Percentiles rank a stretch among this genome's conserved stretches.
Conservation (phyloP, 2,797 vertebrate species). For the Pseudochirops cupreus region DNA sequence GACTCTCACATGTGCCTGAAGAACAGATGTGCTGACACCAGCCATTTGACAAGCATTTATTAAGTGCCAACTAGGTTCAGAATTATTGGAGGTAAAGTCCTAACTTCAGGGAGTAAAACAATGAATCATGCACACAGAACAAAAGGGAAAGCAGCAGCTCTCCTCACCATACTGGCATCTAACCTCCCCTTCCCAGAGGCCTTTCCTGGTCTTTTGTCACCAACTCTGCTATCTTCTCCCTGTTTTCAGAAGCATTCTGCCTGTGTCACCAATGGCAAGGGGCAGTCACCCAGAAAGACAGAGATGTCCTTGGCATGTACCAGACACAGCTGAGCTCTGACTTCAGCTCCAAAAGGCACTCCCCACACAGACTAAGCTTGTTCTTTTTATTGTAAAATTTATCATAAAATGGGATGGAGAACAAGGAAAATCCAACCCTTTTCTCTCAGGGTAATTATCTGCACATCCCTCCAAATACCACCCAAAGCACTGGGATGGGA, state of each 20-base stretch:
- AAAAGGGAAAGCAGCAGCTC: neutral
- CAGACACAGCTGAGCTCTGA: constrained; percentile 10
- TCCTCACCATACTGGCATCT: neutral
- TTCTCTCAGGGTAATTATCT: neutral
- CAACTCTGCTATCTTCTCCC: neutral
- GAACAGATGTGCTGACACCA: neutral
- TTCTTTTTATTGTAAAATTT: constrained; percentile 26
- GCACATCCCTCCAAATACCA: neutral
- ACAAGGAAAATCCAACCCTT: neutral
- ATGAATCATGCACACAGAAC: neutral
- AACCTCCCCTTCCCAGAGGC: neutral
- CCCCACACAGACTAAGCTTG: neutral
- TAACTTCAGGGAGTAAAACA: neutral
- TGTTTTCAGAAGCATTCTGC: constrained; percentile 1
- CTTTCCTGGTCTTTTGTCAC: neutral
- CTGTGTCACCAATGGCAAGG: neutral
- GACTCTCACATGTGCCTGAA: neutral
- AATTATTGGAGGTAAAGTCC: neutral
- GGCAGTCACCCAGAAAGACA: neutral
- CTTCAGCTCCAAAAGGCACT: neutral
- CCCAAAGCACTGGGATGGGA: neutral
- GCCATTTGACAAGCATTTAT: neutral
- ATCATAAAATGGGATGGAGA: neutral
- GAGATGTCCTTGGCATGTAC: neutral
- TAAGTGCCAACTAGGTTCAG: neutral